phyloP scores from a whole-genome alignment of 2,797 vertebrate genomes.

The Lepidocolaptes lacrymiger region DNA sequence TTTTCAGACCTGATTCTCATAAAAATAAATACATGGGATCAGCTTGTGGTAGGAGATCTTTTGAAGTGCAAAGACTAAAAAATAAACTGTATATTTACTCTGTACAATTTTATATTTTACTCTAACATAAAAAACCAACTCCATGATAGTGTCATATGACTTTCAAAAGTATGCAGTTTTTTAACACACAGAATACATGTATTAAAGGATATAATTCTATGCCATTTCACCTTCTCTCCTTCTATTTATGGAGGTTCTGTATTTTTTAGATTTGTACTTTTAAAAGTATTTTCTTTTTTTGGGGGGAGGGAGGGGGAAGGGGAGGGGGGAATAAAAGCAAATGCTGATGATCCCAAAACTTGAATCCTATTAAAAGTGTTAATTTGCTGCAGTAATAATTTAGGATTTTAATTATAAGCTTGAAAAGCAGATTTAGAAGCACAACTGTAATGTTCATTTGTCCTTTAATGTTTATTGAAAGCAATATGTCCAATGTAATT shows the following conservation, averaged over 20 bases:
- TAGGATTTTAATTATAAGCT: slow-evolving; percentile 77
- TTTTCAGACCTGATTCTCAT: not conserved
- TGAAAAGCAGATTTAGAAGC: slow-evolving; percentile 73
- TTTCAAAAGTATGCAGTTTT: not conserved
- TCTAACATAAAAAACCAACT: not conserved
- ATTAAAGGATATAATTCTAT: not conserved
- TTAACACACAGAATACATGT: not conserved
- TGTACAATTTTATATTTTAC: not conserved
- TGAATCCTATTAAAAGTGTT: slow-evolving; percentile 68
- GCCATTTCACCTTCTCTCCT: not conserved
- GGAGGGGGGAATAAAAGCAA: not conserved
- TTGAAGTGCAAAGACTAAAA: not conserved
- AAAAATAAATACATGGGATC: not conserved
- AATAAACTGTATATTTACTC: not conserved
- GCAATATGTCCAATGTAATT: slow-evolving; percentile 81
- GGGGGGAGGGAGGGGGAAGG: fast-evolving
- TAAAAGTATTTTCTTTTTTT: not conserved
- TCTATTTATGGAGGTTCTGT: not conserved
- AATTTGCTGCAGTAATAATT: slow-evolving; percentile 74
- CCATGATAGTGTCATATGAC: not conserved
- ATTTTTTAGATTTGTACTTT: slow-evolving; percentile 35
- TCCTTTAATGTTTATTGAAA: slow-evolving; percentile 81
- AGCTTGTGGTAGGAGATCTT: not conserved
- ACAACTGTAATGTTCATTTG: slow-evolving; percentile 78
- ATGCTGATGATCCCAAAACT: slow-evolving; percentile 37